Conservation (phyloP, 2,113 vertebrate genomes). For the Numenius arquata region DNA sequence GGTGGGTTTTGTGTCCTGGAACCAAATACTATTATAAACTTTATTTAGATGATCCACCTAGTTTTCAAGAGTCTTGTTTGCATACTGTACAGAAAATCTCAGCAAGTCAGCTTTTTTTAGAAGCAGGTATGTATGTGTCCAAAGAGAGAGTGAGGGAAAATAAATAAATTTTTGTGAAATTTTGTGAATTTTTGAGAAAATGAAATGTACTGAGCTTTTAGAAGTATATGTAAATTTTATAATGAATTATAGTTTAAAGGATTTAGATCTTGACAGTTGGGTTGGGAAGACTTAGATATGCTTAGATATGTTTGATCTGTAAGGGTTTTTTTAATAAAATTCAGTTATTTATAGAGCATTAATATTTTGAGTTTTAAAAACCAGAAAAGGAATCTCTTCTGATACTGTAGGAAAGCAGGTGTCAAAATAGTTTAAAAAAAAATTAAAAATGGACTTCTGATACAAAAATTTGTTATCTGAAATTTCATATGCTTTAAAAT, state of each 20-base stretch:
- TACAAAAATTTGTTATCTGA: neutral
- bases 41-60: neutral
- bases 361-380: neutral
- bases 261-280: neutral
- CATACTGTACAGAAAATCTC: neutral
- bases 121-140: neutral
- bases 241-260: neutral
- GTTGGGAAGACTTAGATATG: neutral
- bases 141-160: neutral
- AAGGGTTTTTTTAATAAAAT: neutral
- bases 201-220: neutral
- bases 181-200: neutral
- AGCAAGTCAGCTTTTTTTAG: neutral
- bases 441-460: neutral
- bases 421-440: neutral
- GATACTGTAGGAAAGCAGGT: neutral
- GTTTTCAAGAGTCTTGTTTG: neutral
- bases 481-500: neutral
- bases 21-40: neutral
- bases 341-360: neutral
- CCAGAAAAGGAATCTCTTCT: neutral
- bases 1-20: neutral
- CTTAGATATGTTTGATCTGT: neutral
- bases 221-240: neutral
- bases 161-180: neutral